phyloP scores from a whole-genome alignment of 2,888 invertebrate genomes.

The Leptinotarsa peninsularis region DNA sequence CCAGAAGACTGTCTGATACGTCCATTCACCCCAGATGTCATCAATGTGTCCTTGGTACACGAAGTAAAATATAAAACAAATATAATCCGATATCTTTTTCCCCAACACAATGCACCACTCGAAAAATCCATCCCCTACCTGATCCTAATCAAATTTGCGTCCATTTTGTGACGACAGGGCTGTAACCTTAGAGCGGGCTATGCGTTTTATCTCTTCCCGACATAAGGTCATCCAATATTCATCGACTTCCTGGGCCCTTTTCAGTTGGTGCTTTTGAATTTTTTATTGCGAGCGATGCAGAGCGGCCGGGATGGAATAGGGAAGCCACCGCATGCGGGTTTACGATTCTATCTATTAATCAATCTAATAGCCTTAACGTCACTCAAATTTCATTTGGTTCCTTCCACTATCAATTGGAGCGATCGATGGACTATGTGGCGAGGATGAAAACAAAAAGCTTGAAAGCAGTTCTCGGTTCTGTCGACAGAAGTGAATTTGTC shows the following conservation, averaged over 20 bases:
- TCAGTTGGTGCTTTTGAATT: slow-evolving; percentile 22
- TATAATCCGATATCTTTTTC: no score
- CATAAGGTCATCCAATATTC: slow-evolving; percentile 9
- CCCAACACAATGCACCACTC: neutral
- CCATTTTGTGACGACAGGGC: neutral
- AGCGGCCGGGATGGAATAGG: neutral
- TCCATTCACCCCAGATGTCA: no score
- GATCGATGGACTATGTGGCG: neutral
- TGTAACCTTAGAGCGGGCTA: neutral
- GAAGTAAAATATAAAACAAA: no score
- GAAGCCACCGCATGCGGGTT: slow-evolving; percentile 22
- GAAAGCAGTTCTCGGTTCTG: neutral
- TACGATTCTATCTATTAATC: slow-evolving; percentile 28
- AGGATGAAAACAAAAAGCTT: neutral
- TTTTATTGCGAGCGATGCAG: neutral
- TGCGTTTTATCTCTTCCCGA: neutral
- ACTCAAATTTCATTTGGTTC: slow-evolving; percentile 33
- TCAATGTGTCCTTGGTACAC: no score
- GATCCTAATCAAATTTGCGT: neutral
- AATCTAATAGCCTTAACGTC: slow-evolving; percentile 31
- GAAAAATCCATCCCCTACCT: neutral
- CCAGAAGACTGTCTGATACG: no score
- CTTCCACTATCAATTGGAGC: neutral
- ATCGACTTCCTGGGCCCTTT: neutral
- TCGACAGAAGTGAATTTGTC: neutral